phyloP scores from a whole-genome alignment of 2,113 vertebrate genomes.

The Cacatua alba region DNA sequence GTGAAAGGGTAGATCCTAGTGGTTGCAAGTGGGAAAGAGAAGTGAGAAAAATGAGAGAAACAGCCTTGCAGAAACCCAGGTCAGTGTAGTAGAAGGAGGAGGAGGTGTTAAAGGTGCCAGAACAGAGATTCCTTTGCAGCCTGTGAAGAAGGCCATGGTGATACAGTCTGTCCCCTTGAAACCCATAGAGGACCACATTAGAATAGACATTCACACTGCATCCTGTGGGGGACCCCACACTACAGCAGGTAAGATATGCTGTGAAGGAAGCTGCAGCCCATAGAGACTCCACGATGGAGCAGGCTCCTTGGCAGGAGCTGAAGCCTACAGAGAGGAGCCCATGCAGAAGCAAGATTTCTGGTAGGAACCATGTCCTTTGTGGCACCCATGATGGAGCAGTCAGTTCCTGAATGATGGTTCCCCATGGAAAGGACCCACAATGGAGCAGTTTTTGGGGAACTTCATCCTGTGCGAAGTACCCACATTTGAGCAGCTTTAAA shows the following conservation, averaged over 20 bases:
- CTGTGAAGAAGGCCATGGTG: rapidly evolving
- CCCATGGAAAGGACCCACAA: not conserved
- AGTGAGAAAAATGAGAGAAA: not conserved
- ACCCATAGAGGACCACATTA: not conserved
- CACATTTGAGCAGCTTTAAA: not conserved
- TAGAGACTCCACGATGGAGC: rapidly evolving
- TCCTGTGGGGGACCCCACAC: too few species aligned
- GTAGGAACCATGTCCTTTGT: not conserved
- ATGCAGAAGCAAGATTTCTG: not conserved
- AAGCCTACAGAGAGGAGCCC: not conserved
- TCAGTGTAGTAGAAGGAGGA: not conserved
- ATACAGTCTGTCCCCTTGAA: not conserved
- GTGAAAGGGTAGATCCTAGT: not conserved
- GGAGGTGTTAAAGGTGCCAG: not conserved
- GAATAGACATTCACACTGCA: not conserved
- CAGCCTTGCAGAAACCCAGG: not conserved
- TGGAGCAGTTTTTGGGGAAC: not conserved
- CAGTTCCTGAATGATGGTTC: not conserved
- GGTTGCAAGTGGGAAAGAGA: rapidly evolving
- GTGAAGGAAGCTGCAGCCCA: not conserved
- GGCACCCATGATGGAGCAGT: not conserved
- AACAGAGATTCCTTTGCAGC: not conserved
- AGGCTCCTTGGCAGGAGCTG: not conserved
- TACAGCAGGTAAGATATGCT: not conserved
- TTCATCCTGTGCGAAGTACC: not conserved